Base-by-base conservation (phyloP, 2,888 invertebrate species). In the Lissocephala sabroskyi region DNA sequence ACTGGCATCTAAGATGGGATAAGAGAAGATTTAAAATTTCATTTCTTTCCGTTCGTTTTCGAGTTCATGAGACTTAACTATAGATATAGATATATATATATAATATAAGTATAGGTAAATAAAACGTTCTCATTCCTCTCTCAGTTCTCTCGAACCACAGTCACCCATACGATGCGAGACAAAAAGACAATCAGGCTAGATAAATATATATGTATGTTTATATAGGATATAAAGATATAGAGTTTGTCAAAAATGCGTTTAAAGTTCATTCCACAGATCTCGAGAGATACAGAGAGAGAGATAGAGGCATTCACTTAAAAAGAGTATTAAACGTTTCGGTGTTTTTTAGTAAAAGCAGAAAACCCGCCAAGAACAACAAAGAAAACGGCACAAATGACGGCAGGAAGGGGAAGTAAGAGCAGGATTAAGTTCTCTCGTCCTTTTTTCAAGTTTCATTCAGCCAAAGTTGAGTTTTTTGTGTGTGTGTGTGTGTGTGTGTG, bases 1-100 rank as follows among this genome's bases (percentile, higher is more conserved):
- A 84, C 59, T 70, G 84, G 82, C 65, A 82, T 82, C 82, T 82
- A 79, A 73, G 71, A 58, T 74, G 68, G 62, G 61, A 67, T 65
- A 67, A 65, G 49, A 65, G 49, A 61, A 62, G 48, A 65, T 63
- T 32, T 59, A 49, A 46, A 74, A n/a, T n/a, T n/a, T n/a, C n/a
- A n/a, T n/a, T n/a, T n/a, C n/a, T n/a, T n/a, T n/a, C n/a, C n/a
- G n/a, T n/a, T n/a, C n/a, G n/a, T n/a, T n/a, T n/a, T n/a, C n/a
- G n/a, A n/a, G n/a, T n/a, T n/a, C n/a, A n/a, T n/a, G n/a, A n/a
- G n/a, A n/a, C n/a, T n/a, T n/a, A n/a, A n/a, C n/a, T n/a, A n/a
- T n/a, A n/a, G n/a, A n/a, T n/a, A n/a, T n/a, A n/a, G n/a, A n/a
- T n/a, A n/a, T n/a, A n/a, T n/a, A n/a, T n/a, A n/a, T n/a, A n/a